Base-by-base conservation (phyloP, 2,113 vertebrate genomes). In the Loxodonta africana region DNA sequence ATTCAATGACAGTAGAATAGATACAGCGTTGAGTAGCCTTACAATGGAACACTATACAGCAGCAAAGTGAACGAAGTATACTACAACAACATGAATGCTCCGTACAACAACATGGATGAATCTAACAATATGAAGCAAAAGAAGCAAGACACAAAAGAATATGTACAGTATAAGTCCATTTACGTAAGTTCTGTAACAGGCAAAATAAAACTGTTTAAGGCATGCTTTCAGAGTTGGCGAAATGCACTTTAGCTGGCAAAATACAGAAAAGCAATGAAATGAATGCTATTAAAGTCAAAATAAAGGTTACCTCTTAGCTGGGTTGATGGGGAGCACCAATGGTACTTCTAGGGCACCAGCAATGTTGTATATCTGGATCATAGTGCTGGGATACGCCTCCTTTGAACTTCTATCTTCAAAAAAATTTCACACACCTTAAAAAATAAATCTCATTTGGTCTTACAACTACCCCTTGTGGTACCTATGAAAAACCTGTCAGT, bases 331-430 rank as follows among this genome's bases (percentile, higher is more conserved):
- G 46, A 44, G 48, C 23, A 8, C 2, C 41, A 33, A 78, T 9
- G n/a, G 30, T 81, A 26, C 65, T 71, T 91, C 33, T 73, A 15
- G 77, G 88, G n/a, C 80, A 15, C 15, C 74, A 77, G 80, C 17
- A 25, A 41, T 20, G 12, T 25, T 88, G n/a, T 74, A 6, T 15
- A 57, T 93, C 63, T 69, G 37, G 84, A 69, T 88, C 53, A 48
- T 2, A 46, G 51, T 48, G 26, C 23, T 51, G 21, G 25, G 4
- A 18, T 12, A 44, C 48, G 41, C 48, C 73, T 95, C 51, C 67
- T 93, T 73, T 87, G 62, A 69, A 76, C 30, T 53, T 85, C 44
- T 77, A 41, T 93, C 71, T 93, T 94, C 80, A 86, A 94, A 84
- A 67, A 86, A 90, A 73, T 17, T 74, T 92, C 41, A 76, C 46